Base-by-base conservation (phyloP, 2,888 invertebrate species). In the Metalampra italica region DNA sequence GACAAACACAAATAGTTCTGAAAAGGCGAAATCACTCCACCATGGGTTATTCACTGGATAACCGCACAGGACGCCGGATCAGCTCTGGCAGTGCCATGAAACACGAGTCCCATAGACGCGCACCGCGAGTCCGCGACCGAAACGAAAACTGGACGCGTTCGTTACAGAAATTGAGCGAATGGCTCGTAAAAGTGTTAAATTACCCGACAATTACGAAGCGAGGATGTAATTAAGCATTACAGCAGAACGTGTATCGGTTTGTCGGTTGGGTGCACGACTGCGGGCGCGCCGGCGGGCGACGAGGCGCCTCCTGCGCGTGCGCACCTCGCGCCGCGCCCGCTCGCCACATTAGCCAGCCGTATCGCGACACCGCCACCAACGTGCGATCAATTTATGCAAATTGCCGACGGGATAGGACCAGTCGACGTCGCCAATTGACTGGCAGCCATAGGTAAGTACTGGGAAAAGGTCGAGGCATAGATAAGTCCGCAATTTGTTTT, bases 301-400 rank as follows among this genome's bases (percentile, higher is more conserved):
- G 49, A 46, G 54, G 59, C 55, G 50, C 53, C 53, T 49, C 64
- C 67, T 66, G 73, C 75, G 75, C n/a, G 13, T 12, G 74, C 74
- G 71, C 76, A 64, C 57, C 47, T 56, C 49, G 42, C 40, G 50
- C 50, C 45, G 52, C 61, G 52, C 51, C 46, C 38, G 46, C 39
- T 32, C 22, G 51, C 56, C 41, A 51, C 41, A 55, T 49, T 40
- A 45, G 47, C 51, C 29, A 42, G 44, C 47, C 51, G 39, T 47
- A 43, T 55, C 65, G 65, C 71, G 69, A 66, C 71, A 67, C 70
- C 71, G 64, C 67, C 70, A 66, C 72, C 71, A 68, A 68, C 70
- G 68, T 75, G 79, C 80, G 77, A 87, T 86, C 86, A 86, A 87
- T 87, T 88, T 81, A 89, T 89, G 87, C 81, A 88, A 88, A 89